phyloP scores from a whole-genome alignment of 2,888 invertebrate genomes.

The Diaphora mendica region DNA sequence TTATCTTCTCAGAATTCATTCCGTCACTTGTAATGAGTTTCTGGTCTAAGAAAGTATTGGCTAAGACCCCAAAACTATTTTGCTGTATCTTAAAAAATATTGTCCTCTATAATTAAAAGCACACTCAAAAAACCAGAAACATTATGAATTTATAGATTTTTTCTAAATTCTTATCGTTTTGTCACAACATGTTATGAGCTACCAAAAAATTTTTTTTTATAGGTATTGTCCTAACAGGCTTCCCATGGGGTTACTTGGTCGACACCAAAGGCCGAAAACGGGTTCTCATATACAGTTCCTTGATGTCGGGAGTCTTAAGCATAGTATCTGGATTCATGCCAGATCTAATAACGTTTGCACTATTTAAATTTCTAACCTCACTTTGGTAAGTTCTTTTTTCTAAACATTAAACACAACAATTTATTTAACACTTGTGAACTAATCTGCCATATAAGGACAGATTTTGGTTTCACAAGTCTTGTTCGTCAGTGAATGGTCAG shows the following conservation, averaged over 20 bases:
- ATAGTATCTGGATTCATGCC: conserved; percentile 87
- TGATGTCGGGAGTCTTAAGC: conserved; percentile 76
- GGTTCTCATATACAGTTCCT: conserved; percentile 77
- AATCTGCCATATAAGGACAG: too few relatives aligned
- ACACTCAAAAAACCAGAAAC: too few relatives aligned
- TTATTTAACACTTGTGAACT: too few relatives aligned
- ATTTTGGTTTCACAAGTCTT: too few relatives aligned
- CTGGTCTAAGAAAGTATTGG: too few relatives aligned
- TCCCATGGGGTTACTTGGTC: conserved; percentile 92
- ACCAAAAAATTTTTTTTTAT: conserved; percentile 26
- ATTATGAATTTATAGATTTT: too few relatives aligned
- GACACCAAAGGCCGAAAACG: conserved; percentile 90
- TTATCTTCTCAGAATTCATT: too few relatives aligned
- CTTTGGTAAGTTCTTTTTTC: conserved; percentile 66
- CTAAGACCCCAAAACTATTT: too few relatives aligned
- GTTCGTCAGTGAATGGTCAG: too few relatives aligned
- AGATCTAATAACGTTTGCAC: conserved; percentile 86
- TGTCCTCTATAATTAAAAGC: too few relatives aligned
- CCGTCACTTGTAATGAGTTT: too few relatives aligned
- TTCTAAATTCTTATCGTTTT: not conserved
- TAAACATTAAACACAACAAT: not conserved
- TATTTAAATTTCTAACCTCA: conserved; percentile 87
- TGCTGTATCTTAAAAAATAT: too few relatives aligned
- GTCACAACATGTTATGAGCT: not conserved
- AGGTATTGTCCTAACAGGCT: conserved; percentile 90